Percentiles rank a stretch among this genome's conserved stretches.
These are phyloP conservation scores for Eupithecia vulgata DNA, from an alignment of 2,888 invertebrate genomes.

Conservation along the genomic window DNA sequence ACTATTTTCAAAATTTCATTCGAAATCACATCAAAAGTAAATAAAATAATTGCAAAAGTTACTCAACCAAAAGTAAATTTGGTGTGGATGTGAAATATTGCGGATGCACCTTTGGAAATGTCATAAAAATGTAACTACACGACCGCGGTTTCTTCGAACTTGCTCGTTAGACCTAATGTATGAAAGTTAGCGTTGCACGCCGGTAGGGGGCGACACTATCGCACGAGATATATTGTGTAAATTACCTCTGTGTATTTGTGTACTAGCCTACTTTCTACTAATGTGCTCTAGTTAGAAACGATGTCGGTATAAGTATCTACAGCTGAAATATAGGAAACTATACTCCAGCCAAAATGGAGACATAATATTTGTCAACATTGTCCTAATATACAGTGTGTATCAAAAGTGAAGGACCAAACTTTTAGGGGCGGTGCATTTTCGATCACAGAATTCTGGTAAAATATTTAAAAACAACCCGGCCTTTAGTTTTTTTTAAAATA, in stretches of 20 bases:
- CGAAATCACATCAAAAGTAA: no score
- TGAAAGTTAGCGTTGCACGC: slow-evolving; percentile 46
- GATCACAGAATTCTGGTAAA: no score
- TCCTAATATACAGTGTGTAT: no score
- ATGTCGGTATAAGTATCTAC: slow-evolving; percentile 20
- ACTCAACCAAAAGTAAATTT: no score
- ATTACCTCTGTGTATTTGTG: slow-evolving; percentile 48
- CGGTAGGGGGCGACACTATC: slow-evolving; percentile 51
- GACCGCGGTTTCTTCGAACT: neutral
- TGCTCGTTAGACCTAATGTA: slow-evolving; percentile 48
- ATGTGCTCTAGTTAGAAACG: slow-evolving; percentile 45
- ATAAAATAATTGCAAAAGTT: no score
- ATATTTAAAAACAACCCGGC: no score
- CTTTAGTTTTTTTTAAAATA: no score
- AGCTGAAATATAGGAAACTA: neutral
- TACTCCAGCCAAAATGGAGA: no score
- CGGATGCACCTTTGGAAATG: neutral
- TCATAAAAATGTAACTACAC: neutral
- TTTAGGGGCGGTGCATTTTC: no score
- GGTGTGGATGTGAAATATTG: neutral
- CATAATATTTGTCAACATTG: no score
- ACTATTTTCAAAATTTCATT: no score
- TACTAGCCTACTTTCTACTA: slow-evolving; percentile 48
- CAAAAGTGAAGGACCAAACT: no score
- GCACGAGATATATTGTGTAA: slow-evolving; percentile 57